Evolutionary conservation across 1,140 invertebrate species (phyloP), one percentile per base, ranked within the genome.

Genomic region (Drosophila jambulina): DNA sequence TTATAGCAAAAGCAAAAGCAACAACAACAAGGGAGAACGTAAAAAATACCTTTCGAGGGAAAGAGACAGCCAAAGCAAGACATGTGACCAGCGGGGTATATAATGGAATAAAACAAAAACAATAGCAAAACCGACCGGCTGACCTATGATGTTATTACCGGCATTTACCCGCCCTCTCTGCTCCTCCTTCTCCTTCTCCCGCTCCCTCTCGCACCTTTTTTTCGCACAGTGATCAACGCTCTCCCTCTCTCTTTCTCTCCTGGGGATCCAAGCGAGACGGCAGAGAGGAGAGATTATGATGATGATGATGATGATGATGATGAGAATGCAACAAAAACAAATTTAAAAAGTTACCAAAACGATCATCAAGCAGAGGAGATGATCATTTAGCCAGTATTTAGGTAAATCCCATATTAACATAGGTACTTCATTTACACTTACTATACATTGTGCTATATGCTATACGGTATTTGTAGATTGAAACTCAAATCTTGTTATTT

Each of bases 81-180:
- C 81, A 83, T 79, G 76, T 70, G 82, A 82, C 58, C 59, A 46
- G 42, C 13, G 23, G n/a, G n/a, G 13, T 34, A 29, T 21, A 45
- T 29, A 25, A 49, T 48, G 51, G 25, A 70, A 68, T 38, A 60
- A 59, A 36, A 36, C 36, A 43, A 49, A 45, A 34, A 42, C 36
- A 65, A 45, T 34, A 45, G 17, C 60, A 64, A 56, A 49, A 45
- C 42, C 75, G 64, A 85, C 82, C 78, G 78, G 78, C 80, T 80
- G 82, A 88, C 71, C 80, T 88, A 83, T 83, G 84, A 74, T 88
- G 76, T 74, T 86, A 85, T 85, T 86, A 87, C 83, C 82, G 83
- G 83, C 82, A 63, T 57, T 40, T 34, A 27, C 29, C 32, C 67
- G 38, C 32, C 10, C 32, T 10, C 54, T 36, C 4, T 36, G 34